Conservation (phyloP, 2,797 vertebrate genomes). For the Coregonus ussuriensis region DNA sequence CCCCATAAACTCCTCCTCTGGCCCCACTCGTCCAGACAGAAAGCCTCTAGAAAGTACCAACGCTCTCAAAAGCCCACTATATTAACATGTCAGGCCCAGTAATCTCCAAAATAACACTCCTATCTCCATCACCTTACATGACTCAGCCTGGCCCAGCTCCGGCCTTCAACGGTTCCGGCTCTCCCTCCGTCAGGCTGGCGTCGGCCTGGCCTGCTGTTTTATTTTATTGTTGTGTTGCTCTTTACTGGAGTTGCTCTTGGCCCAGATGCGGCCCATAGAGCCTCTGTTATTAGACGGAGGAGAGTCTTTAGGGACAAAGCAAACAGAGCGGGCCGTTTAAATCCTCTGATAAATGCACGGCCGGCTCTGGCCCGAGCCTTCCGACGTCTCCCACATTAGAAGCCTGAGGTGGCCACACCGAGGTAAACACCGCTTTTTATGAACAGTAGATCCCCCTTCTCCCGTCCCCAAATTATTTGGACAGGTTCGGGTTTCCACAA, state of each 20-base stretch:
- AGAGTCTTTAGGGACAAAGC: slow-evolving; percentile 44
- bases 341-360: slow-evolving; percentile 71
- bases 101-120: slow-evolving; percentile 7
- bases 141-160: slow-evolving; percentile 32
- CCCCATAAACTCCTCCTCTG: neutral
- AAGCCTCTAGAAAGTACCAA: neutral
- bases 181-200: neutral
- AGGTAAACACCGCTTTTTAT: slow-evolving; percentile 50
- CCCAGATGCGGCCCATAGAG: slow-evolving; percentile 32
- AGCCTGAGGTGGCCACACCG: slow-evolving; percentile 43
- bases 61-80: slow-evolving; percentile 13
- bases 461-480: slow-evolving; percentile 61
- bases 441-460: slow-evolving; percentile 51
- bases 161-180: neutral
- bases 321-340: slow-evolving; percentile 56
- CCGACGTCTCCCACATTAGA: slow-evolving; percentile 54
- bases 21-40: neutral
- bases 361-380: slow-evolving; percentile 41
- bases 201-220: slow-evolving; percentile 38
- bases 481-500: slow-evolving; percentile 71
- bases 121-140: slow-evolving; percentile 50
- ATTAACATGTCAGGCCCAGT: slow-evolving; percentile 1
- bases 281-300: slow-evolving; percentile 65
- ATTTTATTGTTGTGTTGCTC: slow-evolving; percentile 41
- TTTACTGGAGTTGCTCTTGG: slow-evolving; percentile 51